These are phyloP conservation scores for Scomberomorus guttatus DNA, from an alignment of 2,797 vertebrate species.

Conservation along the genomic window DNA sequence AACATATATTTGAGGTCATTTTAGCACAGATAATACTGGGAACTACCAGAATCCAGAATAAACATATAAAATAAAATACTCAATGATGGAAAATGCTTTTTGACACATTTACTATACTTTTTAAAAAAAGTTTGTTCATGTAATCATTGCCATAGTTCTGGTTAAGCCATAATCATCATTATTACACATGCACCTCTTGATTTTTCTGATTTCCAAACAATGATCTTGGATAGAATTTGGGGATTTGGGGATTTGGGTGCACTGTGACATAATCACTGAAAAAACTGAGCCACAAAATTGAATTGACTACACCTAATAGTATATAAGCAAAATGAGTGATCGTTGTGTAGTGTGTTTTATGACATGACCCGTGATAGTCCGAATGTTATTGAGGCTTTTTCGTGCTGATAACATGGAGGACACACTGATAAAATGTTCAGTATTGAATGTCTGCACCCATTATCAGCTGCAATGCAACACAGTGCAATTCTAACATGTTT, in stretches of 20 bases:
- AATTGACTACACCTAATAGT: not conserved
- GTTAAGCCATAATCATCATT: not conserved
- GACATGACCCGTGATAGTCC: not conserved
- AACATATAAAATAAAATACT: too few species aligned
- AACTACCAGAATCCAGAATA: not conserved
- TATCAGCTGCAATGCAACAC: not conserved
- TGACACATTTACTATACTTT: too few species aligned
- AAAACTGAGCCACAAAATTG: not conserved
- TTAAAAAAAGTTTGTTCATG: too few species aligned
- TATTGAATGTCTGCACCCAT: not conserved
- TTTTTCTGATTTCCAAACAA: not conserved
- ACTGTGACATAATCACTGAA: too few species aligned
- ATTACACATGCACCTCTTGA: not conserved
- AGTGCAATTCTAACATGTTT: slow-evolving; percentile 20
- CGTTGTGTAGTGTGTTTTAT: not conserved
- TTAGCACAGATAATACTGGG: not conserved
- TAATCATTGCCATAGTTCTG: not conserved
- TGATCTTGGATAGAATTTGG: too few species aligned
- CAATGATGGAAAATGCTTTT: not conserved
- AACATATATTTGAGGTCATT: not conserved
- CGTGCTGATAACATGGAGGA: not conserved
- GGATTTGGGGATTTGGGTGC: too few species aligned
- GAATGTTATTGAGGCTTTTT: not conserved
- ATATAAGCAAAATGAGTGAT: too few species aligned
- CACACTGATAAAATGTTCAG: not conserved